Base-by-base conservation (phyloP, 2,113 vertebrate genomes). In the Mola mola region DNA sequence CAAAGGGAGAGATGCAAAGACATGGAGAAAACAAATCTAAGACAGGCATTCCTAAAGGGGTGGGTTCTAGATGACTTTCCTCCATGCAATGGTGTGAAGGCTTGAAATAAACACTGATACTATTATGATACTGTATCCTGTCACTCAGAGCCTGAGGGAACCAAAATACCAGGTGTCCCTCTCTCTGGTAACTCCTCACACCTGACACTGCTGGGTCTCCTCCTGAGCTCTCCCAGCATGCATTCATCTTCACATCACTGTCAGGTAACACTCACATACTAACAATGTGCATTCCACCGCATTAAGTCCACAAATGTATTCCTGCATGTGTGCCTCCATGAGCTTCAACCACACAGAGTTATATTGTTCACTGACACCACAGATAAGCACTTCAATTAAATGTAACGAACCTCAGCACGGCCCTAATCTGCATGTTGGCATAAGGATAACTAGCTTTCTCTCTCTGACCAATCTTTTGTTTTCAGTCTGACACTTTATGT, bases 351-450 rank as follows among this genome's bases (percentile, higher is more conserved):
- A 72, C 48, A 60, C 41, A 34, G 84, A 66, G 59, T 72, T 75
- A 48, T 48, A 82, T 55, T 81, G 66, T 65, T 41, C 40, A 29
- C 36, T 69, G 49, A 81, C 63, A 72, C 57, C 41, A n/a, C 60
- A 41, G 79, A 85, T 85, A 87, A 87, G 81, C 60, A 55, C 66
- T 86, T 86, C 79, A 86, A 84, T 89, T 78, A 78, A 76, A 77
- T 66, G 66, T 72, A 72, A 46, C 78, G 75, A 81, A 79, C 65
- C 43, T 6, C 62, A 80, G 82, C 82, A 77, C 60, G 76, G 49
- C 69, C 78, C 61, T 81, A 82, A 86, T 86, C 82, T 86, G 68
- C 79, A 78, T 85, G 79, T 75, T 78, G 57, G 75, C 65, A 62
- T 52, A 40, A 65, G 72, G 83, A 83, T 85, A 87, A 85, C 85